Base-by-base conservation (phyloP, 2,113 vertebrate species). In the Sitta europaea region DNA sequence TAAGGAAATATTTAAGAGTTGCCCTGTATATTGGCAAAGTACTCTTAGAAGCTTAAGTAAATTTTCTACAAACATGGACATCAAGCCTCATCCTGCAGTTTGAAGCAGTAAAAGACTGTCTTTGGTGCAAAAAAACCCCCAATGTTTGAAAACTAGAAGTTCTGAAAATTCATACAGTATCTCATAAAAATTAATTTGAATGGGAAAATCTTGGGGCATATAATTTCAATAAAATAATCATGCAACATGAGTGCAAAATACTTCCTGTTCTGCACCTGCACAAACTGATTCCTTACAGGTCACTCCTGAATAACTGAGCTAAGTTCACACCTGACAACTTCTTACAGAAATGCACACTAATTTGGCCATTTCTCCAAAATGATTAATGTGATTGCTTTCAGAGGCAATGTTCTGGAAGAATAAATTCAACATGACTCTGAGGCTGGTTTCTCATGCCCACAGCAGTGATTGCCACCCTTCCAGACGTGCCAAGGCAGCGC, bases 401-500 rank as follows among this genome's bases (percentile, higher is more conserved):
- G 61, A 89, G 20, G 86, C 40, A 84, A n/a, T 25, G 47, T 81
- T 94, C 80, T 61, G 91, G 68, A 90, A 93, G 59, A 86, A 51
- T 67, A 71, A 86, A 61, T n/a, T 25, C 73, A 51, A 33, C 27
- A 22, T 3, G 79, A 83, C 86, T 80, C n/a, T n/a, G 27, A 43
- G 43, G 63, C 25, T 86, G 62, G 24, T 47, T 75, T 70, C 55
- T 61, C 6, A 17, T 17, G 38, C 63, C 71, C 33, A 31, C 35
- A 53, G 12, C 1, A 65, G 18, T 3, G 45, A 76, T 0, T 59
- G 43, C 6, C 47, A 70, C 20, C 38, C 29, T 73, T 50, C 33
- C 3, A 45, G 16, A 43, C 0, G 8, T 33, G 14, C 47, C 35
- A 28, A 61, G 59, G 6, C 27, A 47, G 63, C 0, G 47, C 33